A percentile compares a stretch with the other conserved stretches of the same genome.
Conservation (phyloP, 2,797 vertebrate genomes). For the Bradypus variegatus region DNA sequence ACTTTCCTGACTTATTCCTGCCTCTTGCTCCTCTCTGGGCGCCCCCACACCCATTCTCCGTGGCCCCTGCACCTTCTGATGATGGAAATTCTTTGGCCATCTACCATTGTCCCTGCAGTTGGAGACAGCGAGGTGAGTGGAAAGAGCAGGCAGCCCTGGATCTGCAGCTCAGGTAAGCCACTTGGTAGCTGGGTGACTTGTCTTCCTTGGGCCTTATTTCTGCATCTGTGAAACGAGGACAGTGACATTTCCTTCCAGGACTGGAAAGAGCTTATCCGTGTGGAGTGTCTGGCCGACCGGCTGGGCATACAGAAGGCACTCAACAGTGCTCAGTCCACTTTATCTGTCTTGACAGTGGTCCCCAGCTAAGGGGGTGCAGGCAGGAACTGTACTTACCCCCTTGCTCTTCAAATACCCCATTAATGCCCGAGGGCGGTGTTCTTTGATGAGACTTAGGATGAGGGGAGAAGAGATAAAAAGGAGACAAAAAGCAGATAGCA, state of each 20-base stretch:
- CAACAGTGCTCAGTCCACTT: not conserved
- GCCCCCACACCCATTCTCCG: not conserved
- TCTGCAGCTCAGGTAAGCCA: not conserved
- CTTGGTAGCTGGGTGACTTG: not conserved
- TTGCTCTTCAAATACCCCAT: not conserved
- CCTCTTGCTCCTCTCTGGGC: not conserved
- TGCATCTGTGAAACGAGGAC: not conserved
- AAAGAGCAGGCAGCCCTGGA: not conserved
- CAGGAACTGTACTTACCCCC: not conserved
- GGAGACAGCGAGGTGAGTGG: not conserved
- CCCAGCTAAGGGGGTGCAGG: not conserved
- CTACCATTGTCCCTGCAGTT: not conserved
- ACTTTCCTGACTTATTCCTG: not conserved
- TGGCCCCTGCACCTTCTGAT: not conserved
- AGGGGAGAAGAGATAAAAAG: not conserved
- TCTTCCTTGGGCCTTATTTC: not conserved
- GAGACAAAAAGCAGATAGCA: not conserved
- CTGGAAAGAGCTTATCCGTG: not conserved
- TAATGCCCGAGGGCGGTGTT: not conserved
- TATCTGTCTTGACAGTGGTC: not conserved
- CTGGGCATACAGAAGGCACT: not conserved
- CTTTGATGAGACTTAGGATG: not conserved
- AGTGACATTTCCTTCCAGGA: not conserved
- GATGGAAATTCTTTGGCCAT: not conserved
- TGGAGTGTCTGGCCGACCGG: not conserved